Evolutionary conservation across 2,888 invertebrate species (phyloP).

Genomic region (Ornithoptera priamus): DNA sequence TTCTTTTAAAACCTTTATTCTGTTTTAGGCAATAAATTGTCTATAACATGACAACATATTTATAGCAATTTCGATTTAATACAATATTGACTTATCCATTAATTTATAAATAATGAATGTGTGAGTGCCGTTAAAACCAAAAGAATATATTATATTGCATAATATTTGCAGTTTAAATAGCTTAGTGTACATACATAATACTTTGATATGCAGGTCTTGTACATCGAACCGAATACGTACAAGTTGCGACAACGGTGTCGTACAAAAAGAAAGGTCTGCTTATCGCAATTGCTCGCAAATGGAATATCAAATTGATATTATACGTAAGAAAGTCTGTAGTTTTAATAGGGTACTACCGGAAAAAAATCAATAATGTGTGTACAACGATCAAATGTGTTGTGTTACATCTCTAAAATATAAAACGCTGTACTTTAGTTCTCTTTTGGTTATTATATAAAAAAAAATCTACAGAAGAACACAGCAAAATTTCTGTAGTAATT

Average conservation of each 20-base stretch:
- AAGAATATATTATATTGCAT: conserved; percentile 11
- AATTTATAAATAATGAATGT: neutral
- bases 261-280: conserved; percentile 38
- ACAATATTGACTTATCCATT: neutral
- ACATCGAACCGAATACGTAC: conserved; percentile 36
- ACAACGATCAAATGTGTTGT: too few species aligned
- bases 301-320: conserved; percentile 41
- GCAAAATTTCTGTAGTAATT: too few species aligned
- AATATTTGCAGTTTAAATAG: conserved; percentile 20
- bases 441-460: too few species aligned
- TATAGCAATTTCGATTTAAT: neutral
- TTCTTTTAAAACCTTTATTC: too few species aligned
- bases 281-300: conserved; percentile 41
- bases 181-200: conserved; percentile 16
- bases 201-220: conserved; percentile 47
- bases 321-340: conserved; percentile 12
- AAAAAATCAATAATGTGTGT: neutral
- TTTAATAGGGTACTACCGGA: neutral
- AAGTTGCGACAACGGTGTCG: conserved; percentile 47
- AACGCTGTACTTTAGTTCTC: too few species aligned
- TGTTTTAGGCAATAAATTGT: too few species aligned
- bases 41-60: too few species aligned
- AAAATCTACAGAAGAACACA: too few species aligned
- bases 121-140: neutral
- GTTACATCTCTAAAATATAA: too few species aligned